Percentiles rank a stretch among this genome's conserved stretches.
phyloP scores from a whole-genome alignment of 2,797 vertebrate genomes.

The Xiphophorus birchmanni region DNA sequence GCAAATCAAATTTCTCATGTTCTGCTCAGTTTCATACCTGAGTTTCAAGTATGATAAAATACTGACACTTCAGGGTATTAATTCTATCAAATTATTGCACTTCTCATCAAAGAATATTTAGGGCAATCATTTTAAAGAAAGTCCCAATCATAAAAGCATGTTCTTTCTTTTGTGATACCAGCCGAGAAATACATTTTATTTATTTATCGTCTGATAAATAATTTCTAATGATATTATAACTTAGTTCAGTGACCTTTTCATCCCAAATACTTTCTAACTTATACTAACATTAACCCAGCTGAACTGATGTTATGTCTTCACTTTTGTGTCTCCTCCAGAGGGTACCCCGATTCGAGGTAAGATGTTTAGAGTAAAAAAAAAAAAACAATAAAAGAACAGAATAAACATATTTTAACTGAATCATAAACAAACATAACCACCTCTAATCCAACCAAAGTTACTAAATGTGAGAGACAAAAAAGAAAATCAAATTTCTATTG shows the following conservation, averaged over 20 bases:
- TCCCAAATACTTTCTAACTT: conserved; percentile 67
- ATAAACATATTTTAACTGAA: conserved; percentile 46
- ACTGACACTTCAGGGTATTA: conserved; percentile 18
- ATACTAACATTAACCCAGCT: conserved; percentile 74
- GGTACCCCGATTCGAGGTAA: conserved; percentile 99
- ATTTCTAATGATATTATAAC: conserved; percentile 54
- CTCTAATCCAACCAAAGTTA: conserved; percentile 50
- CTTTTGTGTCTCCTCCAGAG: conserved; percentile 95
- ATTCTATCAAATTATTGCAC: conserved; percentile 16
- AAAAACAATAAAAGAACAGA: conserved; percentile 38
- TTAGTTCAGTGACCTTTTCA: conserved; percentile 52
- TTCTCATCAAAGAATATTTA: conserved; percentile 18
- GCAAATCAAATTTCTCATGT: conserved; percentile 30
- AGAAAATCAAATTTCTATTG: conserved; percentile 22
- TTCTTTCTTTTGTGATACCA: conserved; percentile 72
- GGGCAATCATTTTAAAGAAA: conserved; percentile 6
- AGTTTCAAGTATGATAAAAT: conserved; percentile 35
- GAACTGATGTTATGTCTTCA: conserved; percentile 86
- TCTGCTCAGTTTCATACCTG: conserved; percentile 18
- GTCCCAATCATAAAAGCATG: neutral
- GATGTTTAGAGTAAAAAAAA: conserved; percentile 71
- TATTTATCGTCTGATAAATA: conserved; percentile 33
- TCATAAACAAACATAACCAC: conserved; percentile 66
- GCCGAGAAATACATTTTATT: conserved; percentile 41
- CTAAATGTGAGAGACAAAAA: conserved; percentile 24